phyloP scores from a whole-genome alignment of 2,888 invertebrate genomes.

The Euclidia mi region DNA sequence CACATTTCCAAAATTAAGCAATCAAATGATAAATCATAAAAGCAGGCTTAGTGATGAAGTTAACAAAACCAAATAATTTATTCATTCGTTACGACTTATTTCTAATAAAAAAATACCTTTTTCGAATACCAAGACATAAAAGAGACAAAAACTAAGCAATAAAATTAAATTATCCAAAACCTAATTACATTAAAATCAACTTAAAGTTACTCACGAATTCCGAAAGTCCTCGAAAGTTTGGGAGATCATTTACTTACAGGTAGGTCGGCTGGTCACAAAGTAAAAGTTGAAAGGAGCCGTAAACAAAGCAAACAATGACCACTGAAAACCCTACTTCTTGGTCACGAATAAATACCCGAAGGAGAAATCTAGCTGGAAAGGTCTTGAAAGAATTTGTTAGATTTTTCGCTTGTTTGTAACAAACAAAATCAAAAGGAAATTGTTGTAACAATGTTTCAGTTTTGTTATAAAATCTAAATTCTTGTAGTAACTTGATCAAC shows the following conservation, averaged over 20 bases:
- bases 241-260: conserved; percentile 50
- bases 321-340: conserved; percentile 41
- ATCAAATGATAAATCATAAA: too few relatives aligned
- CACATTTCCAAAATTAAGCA: too few relatives aligned
- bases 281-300: conserved; percentile 51
- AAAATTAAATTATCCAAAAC: conserved; percentile 31
- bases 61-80: background rate
- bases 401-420: conserved; percentile 28
- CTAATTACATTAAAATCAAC: conserved; percentile 47
- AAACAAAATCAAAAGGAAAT: conserved; percentile 31
- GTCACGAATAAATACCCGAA: conserved; percentile 46
- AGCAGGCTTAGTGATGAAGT: background rate
- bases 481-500: too few relatives aligned
- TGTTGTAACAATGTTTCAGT: background rate
- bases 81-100: too few relatives aligned
- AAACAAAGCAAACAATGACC: conserved; percentile 59
- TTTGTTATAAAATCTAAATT: background rate
- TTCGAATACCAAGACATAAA: background rate
- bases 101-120: background rate
- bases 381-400: conserved; percentile 31
- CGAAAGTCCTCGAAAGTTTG: conserved; percentile 42
- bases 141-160: conserved; percentile 12
- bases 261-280: conserved; percentile 43
- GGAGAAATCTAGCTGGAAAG: conserved; percentile 38
- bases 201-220: conserved; percentile 26